Base-by-base conservation (phyloP, 1,140 invertebrate species). In the Probaryconus sp. region DNA sequence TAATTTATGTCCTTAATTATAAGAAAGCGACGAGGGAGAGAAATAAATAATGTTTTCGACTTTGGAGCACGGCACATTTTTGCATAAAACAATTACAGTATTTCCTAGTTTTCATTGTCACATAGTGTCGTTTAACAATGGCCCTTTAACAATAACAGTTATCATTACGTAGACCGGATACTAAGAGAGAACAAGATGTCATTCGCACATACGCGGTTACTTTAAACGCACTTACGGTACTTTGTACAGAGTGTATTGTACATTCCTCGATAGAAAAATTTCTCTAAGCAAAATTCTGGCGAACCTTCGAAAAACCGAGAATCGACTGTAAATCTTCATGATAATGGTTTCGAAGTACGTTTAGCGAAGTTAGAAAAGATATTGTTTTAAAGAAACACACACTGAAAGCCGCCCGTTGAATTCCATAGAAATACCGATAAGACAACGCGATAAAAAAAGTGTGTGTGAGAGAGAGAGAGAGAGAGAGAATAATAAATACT, bases 161-260 rank as follows among this genome's bases (percentile, higher is more conserved):
- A 56, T 60, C 48, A 61, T 63, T 70, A 73, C 21, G 21, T 56
- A 50, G 53, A 61, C 45, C 31, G 53, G 40, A 40, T 56, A 67
- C 48, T 55, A 65, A 50, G 30, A 65, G 68, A 60, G 56, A 55
- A 67, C 33, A 10, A 50, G 53, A 69, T 65, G 55, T 63, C 58
- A 48, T 56, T 71, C 61, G 61, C 55, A 70, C 53, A 43, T 50
- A 64, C 58, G 45, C 58, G 61, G 45, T 69, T 73, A 73, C 42
- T 58, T 76, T 69, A 53, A 71, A 81, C 75, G 82, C 79, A 81
- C 77, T 85, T 85, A 85, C 70, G 80, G 80, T 86, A 86, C 79
- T 86, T 86, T 87, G 85, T 86, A 86, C 83, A 86, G 80, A 86
- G 79, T 77, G 70, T 87, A 87, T 87, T 87, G 86, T 85, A 87